Base-by-base conservation (phyloP, 2,888 invertebrate species). In the Drosophila seclusa region DNA sequence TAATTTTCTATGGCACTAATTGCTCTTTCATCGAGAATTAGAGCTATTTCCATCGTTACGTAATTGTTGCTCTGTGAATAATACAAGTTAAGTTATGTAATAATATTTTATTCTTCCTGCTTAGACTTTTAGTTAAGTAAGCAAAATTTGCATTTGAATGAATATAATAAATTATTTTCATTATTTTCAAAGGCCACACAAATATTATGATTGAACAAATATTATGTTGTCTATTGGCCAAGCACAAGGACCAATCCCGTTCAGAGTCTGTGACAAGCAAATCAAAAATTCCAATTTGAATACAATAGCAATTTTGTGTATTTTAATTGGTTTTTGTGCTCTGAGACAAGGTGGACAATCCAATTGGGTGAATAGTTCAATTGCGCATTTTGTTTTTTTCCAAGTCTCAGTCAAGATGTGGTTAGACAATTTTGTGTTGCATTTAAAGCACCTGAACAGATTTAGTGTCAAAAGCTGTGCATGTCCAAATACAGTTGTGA, bases 311-410 rank as follows among this genome's bases (percentile, higher is more conserved):
- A 8, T 24, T 45, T 7, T 49, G 18, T 45, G 57, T 52, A 54
- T 50, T 68, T 73, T 77, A 82, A 84, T 84, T 83, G 85, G 74
- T 78, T 75, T 83, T 80, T 84, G 80, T 75, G 67, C 71, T 34
- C 48, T 67, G 72, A 55, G 31, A 54, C 63, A 61, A 61, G 63
- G 62, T 45, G 31, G 31, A 34, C 13, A 29, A 34, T 32, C 45
- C n/a, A 6, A 52, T 1, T 13, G 52, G 45, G 18, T n/a, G 4
- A 32, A 4, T 16, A 34, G 27, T 40, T 34, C 10, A 34, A 62
- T 53, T 53, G 24, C 13, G 16, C 16, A 42, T 13, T 48, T 48
- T 6, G 18, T 18, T 52, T 36, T 18, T 36, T 13, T 10, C 32
- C 32, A 32, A 32, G 10, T 10, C 32, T 32, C 32, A 11, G 34